Base-by-base conservation (phyloP, 2,888 invertebrate species). In the Automeris io region DNA sequence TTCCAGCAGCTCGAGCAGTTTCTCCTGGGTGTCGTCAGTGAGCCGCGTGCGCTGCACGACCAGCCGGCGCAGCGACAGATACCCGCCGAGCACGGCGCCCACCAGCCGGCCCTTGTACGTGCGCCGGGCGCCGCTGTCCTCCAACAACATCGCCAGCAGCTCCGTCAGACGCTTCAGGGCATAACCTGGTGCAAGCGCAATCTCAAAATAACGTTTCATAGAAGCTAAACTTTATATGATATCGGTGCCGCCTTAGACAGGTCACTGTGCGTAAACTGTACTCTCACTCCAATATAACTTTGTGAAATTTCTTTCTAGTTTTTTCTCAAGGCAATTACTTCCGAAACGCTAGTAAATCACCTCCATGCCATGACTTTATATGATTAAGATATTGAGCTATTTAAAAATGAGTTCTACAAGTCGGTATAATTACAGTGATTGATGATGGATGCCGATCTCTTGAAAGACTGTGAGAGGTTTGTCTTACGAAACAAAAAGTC, bases 21-120 rank as follows among this genome's bases (percentile, higher is more conserved):
- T 97, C 74, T 97, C 97, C 78, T 98, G 98, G 3, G 98, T 97
- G 72, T 98, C 97, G 73, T 98, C 98, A 23, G 98, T 96, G 36
- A 98, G 89, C 37, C 98, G 91, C 0, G 98, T 98, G 42, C 98
- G 89, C 77, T 98, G 98, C 24, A 98, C 96, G 0, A 98, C 95
- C 13, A 99, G 89, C 44, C 97, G 91, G 4, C 96, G 88, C 54
- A 99, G 85, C 0, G 96, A 95, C 44, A 99, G 88, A 79, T 98
- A 99, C 0, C 98, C 98, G 70, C 98, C 96, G 1, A 99, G 88
- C 32, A 97, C 95, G 35, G 95, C 94, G 21, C 94, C 97, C 5
- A 98, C 93, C 44, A 98, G 85, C 29, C 94, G 89, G 0, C 94
- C 92, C 79, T 98, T 98, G 83, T 95, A 97, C 35, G 95, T 93